Base-by-base conservation (phyloP, 1,140 invertebrate genomes). In the Ips nitidus region DNA sequence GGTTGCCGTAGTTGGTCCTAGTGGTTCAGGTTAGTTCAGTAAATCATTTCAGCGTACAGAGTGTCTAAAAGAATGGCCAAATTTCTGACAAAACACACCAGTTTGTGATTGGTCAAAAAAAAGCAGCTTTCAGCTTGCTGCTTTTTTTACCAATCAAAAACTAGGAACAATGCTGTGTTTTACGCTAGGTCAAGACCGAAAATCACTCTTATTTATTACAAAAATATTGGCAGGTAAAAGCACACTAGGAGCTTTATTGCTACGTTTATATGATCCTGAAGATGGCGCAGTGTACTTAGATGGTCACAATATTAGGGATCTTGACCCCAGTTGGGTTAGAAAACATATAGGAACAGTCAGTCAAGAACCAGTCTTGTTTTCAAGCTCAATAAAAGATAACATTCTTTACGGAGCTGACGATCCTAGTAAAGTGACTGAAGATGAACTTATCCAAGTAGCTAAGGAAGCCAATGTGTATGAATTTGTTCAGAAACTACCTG, bases 261-360 rank as follows among this genome's bases (percentile, higher is more conserved):
- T 95, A 45, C 81, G 94, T 70, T 80, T 97, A 7, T 97, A 97
- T 76, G 93, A 97, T 78, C 91, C 93, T 0, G 77, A 82, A 22
- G 72, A 75, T n/a, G 93, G 93, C 0, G 71, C 71, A 0, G 82
- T 94, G 53, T 74, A 85, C 22, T 74, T 94, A 3, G 91, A 94
- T 76, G 86, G 86, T 41, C 74, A 86, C 4, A 84, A 91, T 77
- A 80, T 94, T 3, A 84, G 79, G 73, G 78, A 86, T 4, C 75
- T 92, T 22, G 88, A 91, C 81, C 87, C 90, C 0, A 74, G 78
- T 2, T 93, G 90, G 90, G 81, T 94, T 47, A 87, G 90, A 62
- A 84, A 81, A 41, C 86, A 88, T 76, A 90, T 96, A 69, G 92
- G 92, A 8, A 86, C 90, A 66, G 94, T 97, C 7, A 88, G 90